Conservation (phyloP, 2,888 invertebrate genomes). For the Hoplodrina ambigua region DNA sequence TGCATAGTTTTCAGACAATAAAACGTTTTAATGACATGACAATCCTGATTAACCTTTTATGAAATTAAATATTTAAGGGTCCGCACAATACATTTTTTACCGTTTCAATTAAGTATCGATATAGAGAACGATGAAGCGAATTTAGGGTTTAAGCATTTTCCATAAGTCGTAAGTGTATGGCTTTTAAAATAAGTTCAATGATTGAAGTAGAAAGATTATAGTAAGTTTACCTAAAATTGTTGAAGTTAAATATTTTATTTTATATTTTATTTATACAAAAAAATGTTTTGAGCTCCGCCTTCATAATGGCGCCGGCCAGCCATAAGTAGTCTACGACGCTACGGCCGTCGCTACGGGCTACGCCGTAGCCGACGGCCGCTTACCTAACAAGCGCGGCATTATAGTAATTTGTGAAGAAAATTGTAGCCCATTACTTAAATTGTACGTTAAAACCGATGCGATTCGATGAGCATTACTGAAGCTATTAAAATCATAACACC, state of each 20-base stretch:
- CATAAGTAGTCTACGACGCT: slow-evolving; percentile 40
- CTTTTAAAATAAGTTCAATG: neutral
- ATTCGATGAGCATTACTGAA: slow-evolving; percentile 9
- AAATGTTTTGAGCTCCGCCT: slow-evolving; percentile 34
- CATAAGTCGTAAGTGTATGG: neutral
- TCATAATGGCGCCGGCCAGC: slow-evolving; percentile 19
- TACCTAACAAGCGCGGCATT: slow-evolving; percentile 13
- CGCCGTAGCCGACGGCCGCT: slow-evolving; percentile 62
- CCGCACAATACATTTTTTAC: neutral
- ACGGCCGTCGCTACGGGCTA: slow-evolving; percentile 54
- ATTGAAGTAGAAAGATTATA: no score
- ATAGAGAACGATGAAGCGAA: slow-evolving; percentile 10
- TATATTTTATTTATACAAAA: neutral
- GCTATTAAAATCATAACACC: slow-evolving; percentile 12
- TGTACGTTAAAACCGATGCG: slow-evolving; percentile 6
- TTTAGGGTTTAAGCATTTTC: slow-evolving; percentile 17
- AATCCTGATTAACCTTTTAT: slow-evolving; percentile 15
- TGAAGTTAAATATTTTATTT: neutral
- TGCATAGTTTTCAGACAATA: slow-evolving; percentile 52
- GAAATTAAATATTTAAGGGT: neutral
- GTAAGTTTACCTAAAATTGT: neutral
- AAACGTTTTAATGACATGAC: slow-evolving; percentile 35
- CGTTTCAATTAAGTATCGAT: neutral
- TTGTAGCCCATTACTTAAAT: slow-evolving; percentile 37
- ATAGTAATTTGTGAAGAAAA: slow-evolving; percentile 34